phyloP scores from a whole-genome alignment of 2,888 invertebrate genomes.

The Drosophila picticornis region DNA sequence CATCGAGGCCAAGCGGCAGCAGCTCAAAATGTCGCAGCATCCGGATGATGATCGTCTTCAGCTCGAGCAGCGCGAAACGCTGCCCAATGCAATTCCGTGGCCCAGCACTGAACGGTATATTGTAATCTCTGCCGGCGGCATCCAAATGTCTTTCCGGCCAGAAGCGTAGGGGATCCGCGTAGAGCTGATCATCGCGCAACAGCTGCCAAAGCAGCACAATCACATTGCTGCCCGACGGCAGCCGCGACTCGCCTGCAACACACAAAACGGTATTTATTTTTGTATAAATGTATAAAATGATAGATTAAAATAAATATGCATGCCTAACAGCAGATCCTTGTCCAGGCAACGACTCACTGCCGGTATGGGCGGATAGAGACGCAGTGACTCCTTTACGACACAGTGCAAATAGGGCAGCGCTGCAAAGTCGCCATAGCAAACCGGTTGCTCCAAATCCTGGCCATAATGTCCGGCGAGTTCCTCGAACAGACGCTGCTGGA shows the following conservation, averaged over 20 bases:
- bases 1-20: slow-evolving; percentile 74
- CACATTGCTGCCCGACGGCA: slow-evolving; percentile 81
- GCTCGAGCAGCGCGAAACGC: slow-evolving; percentile 80
- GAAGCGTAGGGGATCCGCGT: slow-evolving; percentile 76
- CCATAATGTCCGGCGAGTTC: slow-evolving; percentile 79
- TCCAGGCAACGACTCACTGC: slow-evolving; percentile 87
- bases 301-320: background rate
- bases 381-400: slow-evolving; percentile 89
- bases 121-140: slow-evolving; percentile 46
- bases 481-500: slow-evolving; percentile 78
- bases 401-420: slow-evolving; percentile 86
- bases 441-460: slow-evolving; percentile 50
- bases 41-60: slow-evolving; percentile 79
- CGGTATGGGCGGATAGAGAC: slow-evolving; percentile 89
- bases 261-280: background rate
- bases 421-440: slow-evolving; percentile 71
- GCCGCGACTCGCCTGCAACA: slow-evolving; percentile 36
- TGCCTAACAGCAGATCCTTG: slow-evolving; percentile 87
- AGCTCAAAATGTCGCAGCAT: slow-evolving; percentile 79
- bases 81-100: slow-evolving; percentile 86
- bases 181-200: slow-evolving; percentile 74
- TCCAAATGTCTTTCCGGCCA: slow-evolving; percentile 80
- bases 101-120: slow-evolving; percentile 84
- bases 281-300: background rate
- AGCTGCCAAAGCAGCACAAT: slow-evolving; percentile 81